Conservation (phyloP, 1,140 invertebrate species). For the Drosophila watanabei region DNA sequence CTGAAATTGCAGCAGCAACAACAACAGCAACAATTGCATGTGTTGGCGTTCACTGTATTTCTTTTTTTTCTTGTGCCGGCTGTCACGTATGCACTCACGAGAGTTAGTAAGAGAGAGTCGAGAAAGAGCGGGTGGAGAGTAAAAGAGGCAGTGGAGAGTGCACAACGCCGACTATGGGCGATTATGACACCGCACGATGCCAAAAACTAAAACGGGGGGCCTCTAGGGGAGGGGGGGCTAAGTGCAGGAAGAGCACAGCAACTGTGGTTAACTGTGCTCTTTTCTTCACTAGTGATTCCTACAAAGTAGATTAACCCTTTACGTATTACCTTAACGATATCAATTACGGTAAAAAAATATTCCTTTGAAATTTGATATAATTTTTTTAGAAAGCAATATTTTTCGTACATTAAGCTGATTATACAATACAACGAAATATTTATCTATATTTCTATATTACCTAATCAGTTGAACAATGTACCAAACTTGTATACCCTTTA, state of each 20-base stretch:
- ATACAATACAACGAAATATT: too few relatives aligned
- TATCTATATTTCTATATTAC: neutral
- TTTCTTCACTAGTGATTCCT: neutral
- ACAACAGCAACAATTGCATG: conserved; percentile 27
- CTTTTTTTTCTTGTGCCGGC: conserved; percentile 43
- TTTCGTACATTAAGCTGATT: too few relatives aligned
- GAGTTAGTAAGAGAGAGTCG: neutral
- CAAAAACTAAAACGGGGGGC: conserved; percentile 45
- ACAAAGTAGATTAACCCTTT: conserved; percentile 5
- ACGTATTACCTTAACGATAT: too few relatives aligned
- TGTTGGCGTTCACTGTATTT: conserved; percentile 38
- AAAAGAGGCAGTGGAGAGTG: neutral
- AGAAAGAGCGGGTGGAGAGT: conserved; percentile 1
- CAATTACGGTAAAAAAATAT: too few relatives aligned
- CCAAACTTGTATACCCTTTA: conserved; percentile 14
- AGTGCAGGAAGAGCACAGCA: conserved; percentile 20
- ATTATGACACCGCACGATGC: conserved; percentile 74
- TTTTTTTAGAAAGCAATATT: too few relatives aligned
- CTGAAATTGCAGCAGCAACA: conserved; percentile 6
- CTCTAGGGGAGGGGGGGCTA: conserved; percentile 3
- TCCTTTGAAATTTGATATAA: too few relatives aligned
- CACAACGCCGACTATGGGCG: conserved; percentile 16
- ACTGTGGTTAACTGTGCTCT: conserved; percentile 17
- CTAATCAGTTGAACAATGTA: neutral
- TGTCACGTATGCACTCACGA: conserved; percentile 54